These are phyloP conservation scores for Balaeniceps rex DNA, from an alignment of 2,113 vertebrate genomes.

Conservation along the genomic window DNA sequence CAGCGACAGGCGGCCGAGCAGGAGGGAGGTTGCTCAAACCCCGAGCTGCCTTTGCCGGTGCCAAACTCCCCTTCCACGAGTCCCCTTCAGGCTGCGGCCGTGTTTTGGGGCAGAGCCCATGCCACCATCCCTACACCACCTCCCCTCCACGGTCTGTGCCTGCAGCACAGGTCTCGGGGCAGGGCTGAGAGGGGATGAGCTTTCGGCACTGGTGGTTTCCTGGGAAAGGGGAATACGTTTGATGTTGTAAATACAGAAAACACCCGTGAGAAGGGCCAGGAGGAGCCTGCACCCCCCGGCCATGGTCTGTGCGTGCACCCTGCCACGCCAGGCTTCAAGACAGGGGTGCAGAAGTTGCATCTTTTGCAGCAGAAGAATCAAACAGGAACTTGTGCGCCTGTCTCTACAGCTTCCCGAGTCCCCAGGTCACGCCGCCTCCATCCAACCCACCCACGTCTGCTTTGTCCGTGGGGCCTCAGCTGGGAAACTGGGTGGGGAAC, in stretches of 20 bases:
- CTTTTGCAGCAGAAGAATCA: background rate
- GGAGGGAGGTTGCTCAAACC: background rate
- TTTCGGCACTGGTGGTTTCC: background rate
- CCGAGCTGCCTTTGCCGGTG: background rate
- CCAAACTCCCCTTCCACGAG: background rate
- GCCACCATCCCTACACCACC: background rate
- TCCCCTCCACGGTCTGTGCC: too few species aligned
- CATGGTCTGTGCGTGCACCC: rapidly evolving
- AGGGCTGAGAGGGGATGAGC: background rate
- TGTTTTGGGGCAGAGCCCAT: background rate
- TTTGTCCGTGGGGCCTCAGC: background rate
- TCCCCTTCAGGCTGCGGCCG: rapidly evolving
- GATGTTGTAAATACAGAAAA: background rate
- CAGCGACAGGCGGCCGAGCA: background rate
- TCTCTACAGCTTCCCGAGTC: background rate
- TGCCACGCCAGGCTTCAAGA: rapidly evolving
- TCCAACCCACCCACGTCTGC: background rate
- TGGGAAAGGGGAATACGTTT: background rate
- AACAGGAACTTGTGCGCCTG: rapidly evolving
- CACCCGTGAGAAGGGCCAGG: background rate
- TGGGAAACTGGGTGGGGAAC: background rate
- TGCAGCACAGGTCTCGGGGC: rapidly evolving
- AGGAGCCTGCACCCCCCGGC: background rate
- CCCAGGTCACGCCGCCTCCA: background rate
- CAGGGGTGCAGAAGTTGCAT: background rate